Percentiles rank a stretch among this genome's conserved stretches.
phyloP scores from a whole-genome alignment of 1,140 invertebrate species.

The Rhagoletis pomonella region DNA sequence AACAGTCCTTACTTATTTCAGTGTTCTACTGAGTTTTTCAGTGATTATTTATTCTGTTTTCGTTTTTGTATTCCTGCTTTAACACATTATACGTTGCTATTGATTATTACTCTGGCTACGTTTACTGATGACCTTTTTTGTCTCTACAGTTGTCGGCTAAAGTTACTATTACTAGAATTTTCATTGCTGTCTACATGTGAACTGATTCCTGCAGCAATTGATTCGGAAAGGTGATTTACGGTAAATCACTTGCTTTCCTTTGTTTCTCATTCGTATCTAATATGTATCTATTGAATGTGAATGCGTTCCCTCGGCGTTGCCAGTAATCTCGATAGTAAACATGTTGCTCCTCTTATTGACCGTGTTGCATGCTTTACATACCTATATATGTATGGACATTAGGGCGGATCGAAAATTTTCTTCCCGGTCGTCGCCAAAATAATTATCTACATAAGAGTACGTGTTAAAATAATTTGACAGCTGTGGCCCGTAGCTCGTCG shows the following conservation, averaged over 20 bases:
- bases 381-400: too few relatives aligned
- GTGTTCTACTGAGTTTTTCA: neutral
- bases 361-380: neutral
- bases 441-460: too few relatives aligned
- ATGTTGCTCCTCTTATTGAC: constrained; percentile 27
- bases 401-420: too few relatives aligned
- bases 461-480: too few relatives aligned
- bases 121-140: neutral
- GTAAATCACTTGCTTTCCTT: constrained; percentile 35
- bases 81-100: constrained; percentile 34
- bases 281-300: neutral
- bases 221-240: constrained; percentile 40
- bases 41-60: constrained; percentile 29
- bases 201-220: constrained; percentile 30
- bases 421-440: too few relatives aligned
- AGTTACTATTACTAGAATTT: neutral
- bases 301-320: neutral
- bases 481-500: too few relatives aligned
- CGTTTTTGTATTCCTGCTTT: constrained; percentile 10
- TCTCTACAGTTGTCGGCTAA: neutral
- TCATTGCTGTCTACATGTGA: constrained; percentile 1
- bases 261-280: constrained; percentile 16
- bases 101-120: constrained; percentile 14
- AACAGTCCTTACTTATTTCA: neutral
- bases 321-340: constrained; percentile 28